Evolutionary conservation across 2,113 vertebrate species (phyloP).

Genomic region (Melanocharis versteri): DNA sequence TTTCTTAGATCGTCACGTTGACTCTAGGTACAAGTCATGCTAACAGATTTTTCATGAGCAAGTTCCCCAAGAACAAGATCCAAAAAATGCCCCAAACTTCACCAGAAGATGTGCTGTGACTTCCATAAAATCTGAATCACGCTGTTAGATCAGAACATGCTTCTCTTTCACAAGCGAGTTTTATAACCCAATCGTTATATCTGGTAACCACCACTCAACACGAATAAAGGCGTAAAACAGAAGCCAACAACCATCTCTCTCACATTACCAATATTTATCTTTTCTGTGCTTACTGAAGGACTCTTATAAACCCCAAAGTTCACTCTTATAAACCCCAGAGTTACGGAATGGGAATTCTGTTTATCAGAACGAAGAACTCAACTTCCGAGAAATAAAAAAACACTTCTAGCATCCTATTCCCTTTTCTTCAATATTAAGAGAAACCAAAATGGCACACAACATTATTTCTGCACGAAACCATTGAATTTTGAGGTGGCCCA

Average conservation of each 20-base stretch:
- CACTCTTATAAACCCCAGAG: not conserved
- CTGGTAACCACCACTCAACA: not conserved
- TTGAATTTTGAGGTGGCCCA: not conserved
- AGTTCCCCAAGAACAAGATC: not conserved
- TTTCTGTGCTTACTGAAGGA: not conserved
- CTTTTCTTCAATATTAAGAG: not conserved
- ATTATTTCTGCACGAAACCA: not conserved
- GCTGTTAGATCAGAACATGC: not conserved
- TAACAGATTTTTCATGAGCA: not conserved
- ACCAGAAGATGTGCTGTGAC: not conserved
- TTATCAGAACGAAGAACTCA: not conserved
- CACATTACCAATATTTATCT: not conserved
- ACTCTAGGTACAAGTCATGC: not conserved
- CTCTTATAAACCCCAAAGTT: not conserved
- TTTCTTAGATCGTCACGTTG: not conserved
- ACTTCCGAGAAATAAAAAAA: not conserved
- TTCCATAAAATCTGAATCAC: not conserved
- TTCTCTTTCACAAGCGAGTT: not conserved
- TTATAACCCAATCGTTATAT: not conserved
- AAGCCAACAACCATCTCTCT: not conserved
- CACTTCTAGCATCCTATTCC: not conserved
- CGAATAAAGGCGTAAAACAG: not conserved
- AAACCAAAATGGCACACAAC: not conserved
- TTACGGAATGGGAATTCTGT: not conserved
- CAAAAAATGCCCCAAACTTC: not conserved